Conservation (phyloP, 2,797 vertebrate genomes). For the Onychomys leucogaster region DNA sequence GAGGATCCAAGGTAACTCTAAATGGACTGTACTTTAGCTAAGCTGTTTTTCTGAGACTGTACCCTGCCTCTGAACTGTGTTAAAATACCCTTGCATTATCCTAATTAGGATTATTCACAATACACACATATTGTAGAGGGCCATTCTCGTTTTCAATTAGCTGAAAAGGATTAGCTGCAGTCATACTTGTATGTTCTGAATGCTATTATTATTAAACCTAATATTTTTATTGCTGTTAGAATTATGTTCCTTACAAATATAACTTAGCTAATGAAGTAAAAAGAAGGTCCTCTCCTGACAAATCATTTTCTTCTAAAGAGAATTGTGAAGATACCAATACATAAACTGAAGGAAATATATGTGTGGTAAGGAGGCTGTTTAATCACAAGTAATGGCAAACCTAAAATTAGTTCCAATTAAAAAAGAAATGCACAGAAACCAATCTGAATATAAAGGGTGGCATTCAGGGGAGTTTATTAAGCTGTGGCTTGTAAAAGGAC, state of each 20-base stretch:
- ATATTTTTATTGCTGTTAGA: constrained; percentile 87
- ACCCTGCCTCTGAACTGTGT: constrained; percentile 80
- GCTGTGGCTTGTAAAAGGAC: constrained; percentile 82
- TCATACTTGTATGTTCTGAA: constrained; percentile 81
- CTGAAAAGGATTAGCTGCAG: constrained; percentile 84
- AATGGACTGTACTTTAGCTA: constrained; percentile 77
- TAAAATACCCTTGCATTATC: constrained; percentile 85
- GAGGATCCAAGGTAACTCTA: constrained; percentile 76
- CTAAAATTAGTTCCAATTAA: constrained; percentile 89
- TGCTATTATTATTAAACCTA: constrained; percentile 87
- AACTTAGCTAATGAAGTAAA: constrained; percentile 85
- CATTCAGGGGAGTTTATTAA: constrained; percentile 86
- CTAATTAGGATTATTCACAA: constrained; percentile 87
- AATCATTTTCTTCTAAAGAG: constrained; percentile 74
- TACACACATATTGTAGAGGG: constrained; percentile 81
- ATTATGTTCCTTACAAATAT: constrained; percentile 82
- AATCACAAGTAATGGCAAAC: constrained; percentile 86
- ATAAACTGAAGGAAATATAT: constrained; percentile 84
- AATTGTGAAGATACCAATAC: constrained; percentile 79
- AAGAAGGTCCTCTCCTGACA: constrained; percentile 75
- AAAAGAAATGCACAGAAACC: constrained; percentile 85
- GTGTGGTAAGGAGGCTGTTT: constrained; percentile 82
- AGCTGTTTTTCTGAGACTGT: constrained; percentile 80
- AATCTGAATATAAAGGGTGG: constrained; percentile 86
- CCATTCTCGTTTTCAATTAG: constrained; percentile 86